These are phyloP conservation scores for Macaria notata DNA, from an alignment of 2,888 invertebrate species.

Conservation along the genomic window DNA sequence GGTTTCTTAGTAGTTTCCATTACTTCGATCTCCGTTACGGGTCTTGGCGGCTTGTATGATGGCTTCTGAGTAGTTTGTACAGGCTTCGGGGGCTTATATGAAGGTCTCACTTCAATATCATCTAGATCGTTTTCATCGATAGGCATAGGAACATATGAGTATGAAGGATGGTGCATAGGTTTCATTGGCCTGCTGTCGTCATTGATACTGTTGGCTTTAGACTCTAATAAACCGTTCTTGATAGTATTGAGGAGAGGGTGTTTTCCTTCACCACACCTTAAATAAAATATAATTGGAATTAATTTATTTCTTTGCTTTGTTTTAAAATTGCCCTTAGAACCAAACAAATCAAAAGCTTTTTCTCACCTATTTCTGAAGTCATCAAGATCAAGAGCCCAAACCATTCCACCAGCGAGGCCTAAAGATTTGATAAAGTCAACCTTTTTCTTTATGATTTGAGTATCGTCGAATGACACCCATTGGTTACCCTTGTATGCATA, in stretches of 20 bases:
- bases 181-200: constrained; percentile 17
- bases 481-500: constrained; percentile 93
- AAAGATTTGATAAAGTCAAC: constrained; percentile 89
- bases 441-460: constrained; percentile 89
- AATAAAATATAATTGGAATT: constrained; percentile 27
- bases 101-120: constrained; percentile 68
- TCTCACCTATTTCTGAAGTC: constrained; percentile 87
- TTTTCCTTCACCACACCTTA: constrained; percentile 88
- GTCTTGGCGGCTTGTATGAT: constrained; percentile 23
- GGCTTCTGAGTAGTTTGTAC: constrained; percentile 24
- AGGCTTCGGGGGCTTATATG: constrained; percentile 32
- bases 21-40: constrained; percentile 39
- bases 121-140: constrained; percentile 62
- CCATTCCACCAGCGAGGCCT: constrained; percentile 93
- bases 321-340: not conserved
- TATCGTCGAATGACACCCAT: constrained; percentile 96
- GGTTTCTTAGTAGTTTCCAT: constrained; percentile 52
- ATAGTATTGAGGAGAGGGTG: constrained; percentile 92
- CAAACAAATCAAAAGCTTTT: no score
- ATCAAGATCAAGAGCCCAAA: constrained; percentile 95
- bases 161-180: constrained; percentile 43
- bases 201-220: constrained; percentile 38
- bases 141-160: constrained; percentile 46
- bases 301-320: not conserved
- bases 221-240: constrained; percentile 85